phyloP scores from a whole-genome alignment of 2,113 vertebrate species.

The Pachycephala philippinensis region DNA sequence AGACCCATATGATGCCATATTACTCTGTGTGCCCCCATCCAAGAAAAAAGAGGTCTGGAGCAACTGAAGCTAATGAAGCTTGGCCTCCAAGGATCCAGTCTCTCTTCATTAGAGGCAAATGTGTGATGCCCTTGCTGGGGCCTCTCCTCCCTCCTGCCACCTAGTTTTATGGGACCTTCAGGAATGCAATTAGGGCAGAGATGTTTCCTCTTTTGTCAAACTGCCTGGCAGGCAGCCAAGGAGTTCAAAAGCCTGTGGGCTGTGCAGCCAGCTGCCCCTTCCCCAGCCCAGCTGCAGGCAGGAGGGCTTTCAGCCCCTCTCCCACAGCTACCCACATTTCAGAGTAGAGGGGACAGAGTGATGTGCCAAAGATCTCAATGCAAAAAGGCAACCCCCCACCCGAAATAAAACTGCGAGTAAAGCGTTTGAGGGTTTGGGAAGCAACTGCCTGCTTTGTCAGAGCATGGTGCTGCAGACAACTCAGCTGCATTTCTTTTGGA shows the following conservation, averaged over 20 bases:
- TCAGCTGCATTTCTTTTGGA: background rate
- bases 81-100: background rate
- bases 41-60: background rate
- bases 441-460: background rate
- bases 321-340: background rate
- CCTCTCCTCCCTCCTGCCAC: slow-evolving; percentile 1
- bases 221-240: slow-evolving; percentile 15
- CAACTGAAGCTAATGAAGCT: slow-evolving; percentile 8
- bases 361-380: background rate
- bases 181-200: slow-evolving; percentile 48
- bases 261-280: background rate
- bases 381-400: background rate
- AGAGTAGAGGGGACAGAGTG: background rate
- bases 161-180: slow-evolving; percentile 35
- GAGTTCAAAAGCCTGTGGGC: background rate
- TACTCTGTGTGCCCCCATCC: no score
- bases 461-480: background rate
- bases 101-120: background rate
- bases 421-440: background rate
- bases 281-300: background rate
- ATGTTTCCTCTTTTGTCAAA: slow-evolving; percentile 38
- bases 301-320: background rate
- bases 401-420: background rate
- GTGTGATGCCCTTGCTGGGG: background rate
- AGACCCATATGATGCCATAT: background rate